Base-by-base conservation (phyloP, 2,113 vertebrate genomes). In the Maccullochella peelii region DNA sequence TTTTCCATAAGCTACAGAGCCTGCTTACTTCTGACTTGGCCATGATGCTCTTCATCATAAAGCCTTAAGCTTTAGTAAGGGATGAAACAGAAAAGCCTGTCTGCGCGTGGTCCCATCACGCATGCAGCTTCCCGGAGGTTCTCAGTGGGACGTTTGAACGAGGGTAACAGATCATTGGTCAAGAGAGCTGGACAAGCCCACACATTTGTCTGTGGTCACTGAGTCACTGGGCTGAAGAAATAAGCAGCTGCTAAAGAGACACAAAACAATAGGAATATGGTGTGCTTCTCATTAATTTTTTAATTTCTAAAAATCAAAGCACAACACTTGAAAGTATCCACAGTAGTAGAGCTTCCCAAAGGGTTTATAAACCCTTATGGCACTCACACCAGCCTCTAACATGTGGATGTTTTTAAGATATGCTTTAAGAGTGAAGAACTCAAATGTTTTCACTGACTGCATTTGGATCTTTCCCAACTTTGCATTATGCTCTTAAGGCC, bases 111-210 rank as follows among this genome's bases (percentile, higher is more conserved):
- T 72, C 36, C 63, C 69, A 25, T 84, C 72, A 73, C 18, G 23
- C 72, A 50, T 50, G 70, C 67, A 42, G 73, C 69, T 83, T 84
- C 54, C 66, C 0, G 20, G 68, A 75, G 38, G 63, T 65, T 86
- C 85, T 68, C 68, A 67, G 69, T 75, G 73, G 78, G 91, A 86
- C 1, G 47, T 59, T 49, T 59, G 15, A 72, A 57, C 76, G 70
- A 79, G 70, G 65, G n/a, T 67, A 63, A 75, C 74, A 73, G 21
- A 76, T 86, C 68, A 72, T 72, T 69, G 76, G 74, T 89, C 61
- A 50, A 58, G 81, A 81, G 75, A 82, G 76, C 63, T 83, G 72
- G 71, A 87, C 76, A 63, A 76, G 74, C 80, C 82, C 73, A 87
- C 72, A 61, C 12, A 38, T 30, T 47, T 82, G 59, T 88, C 38